Evolutionary conservation across 2,888 invertebrate species (phyloP).

Genomic region (Tenthredo mesomela): DNA sequence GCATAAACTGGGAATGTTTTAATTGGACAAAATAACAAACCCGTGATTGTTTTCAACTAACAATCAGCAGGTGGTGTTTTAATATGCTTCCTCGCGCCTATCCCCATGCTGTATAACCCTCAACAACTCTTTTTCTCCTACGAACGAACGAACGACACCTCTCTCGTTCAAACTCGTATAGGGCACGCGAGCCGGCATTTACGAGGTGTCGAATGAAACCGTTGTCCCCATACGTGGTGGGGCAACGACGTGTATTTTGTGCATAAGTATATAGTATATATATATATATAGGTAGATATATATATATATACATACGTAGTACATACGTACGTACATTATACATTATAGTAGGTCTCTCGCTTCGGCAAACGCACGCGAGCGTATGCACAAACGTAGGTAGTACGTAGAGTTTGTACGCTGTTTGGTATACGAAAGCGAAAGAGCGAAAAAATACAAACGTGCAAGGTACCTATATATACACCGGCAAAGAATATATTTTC

Average conservation of each 20-base stretch:
- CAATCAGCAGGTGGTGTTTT: conserved; percentile 32
- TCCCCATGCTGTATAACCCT: not conserved
- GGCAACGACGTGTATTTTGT: not conserved
- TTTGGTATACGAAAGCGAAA: conserved; percentile 19
- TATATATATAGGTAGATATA: not conserved
- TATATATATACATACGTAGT: not conserved
- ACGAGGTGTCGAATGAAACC: conserved; percentile 28
- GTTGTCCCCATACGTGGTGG: conserved; percentile 31
- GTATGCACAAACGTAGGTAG: not conserved
- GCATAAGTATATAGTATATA: conserved; percentile 2
- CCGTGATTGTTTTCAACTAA: conserved; percentile 60
- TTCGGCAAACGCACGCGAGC: conserved; percentile 35
- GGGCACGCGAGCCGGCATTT: conserved; percentile 38
- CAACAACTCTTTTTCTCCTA: not conserved
- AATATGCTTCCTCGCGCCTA: conserved; percentile 27
- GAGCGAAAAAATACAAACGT: conserved; percentile 22
- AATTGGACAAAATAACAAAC: conserved; percentile 66
- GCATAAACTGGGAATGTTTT: conserved; percentile 59
- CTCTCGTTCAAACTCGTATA: not conserved
- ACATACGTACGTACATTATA: not conserved
- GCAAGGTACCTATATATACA: not conserved
- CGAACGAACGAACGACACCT: not conserved
- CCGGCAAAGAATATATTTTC: conserved; percentile 41
- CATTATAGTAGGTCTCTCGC: conserved; percentile 37
- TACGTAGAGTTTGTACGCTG: not conserved